phyloP scores from a whole-genome alignment of 2,888 invertebrate genomes.

The Julus scandinavius region DNA sequence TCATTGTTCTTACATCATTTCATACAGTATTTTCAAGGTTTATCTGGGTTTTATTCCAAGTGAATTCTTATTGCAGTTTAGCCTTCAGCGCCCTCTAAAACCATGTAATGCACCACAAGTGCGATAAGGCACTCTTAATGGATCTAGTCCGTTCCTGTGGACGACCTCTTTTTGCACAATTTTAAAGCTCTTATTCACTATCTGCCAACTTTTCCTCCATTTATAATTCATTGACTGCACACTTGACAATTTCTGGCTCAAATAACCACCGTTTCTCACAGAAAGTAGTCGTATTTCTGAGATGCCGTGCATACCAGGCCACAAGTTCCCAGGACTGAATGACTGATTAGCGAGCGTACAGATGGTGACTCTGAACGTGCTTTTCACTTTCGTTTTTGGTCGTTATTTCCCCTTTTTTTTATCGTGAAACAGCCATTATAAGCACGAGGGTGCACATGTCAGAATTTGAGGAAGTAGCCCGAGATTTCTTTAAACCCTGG shows the following conservation, averaged over 20 bases:
- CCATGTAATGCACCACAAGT: background rate
- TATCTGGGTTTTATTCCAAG: background rate
- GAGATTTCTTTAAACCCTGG: conserved; percentile 30
- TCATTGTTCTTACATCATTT: no score
- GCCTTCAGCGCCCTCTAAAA: background rate
- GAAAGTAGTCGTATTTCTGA: conserved; percentile 35
- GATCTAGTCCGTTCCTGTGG: background rate
- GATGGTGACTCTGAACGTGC: conserved; percentile 28
- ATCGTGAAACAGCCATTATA: background rate
- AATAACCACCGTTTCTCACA: conserved; percentile 46
- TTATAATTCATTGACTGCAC: conserved; percentile 42
- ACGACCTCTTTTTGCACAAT: conserved; percentile 1
- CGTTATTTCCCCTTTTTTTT: conserved; percentile 39
- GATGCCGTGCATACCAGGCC: conserved; percentile 41
- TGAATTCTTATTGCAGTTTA: background rate
- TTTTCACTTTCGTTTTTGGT: conserved; percentile 41
- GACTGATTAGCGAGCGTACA: conserved; percentile 40
- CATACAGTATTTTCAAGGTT: no score
- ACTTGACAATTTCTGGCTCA: conserved; percentile 45
- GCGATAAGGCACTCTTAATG: background rate
- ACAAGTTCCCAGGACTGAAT: conserved; percentile 45
- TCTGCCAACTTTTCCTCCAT: conserved; percentile 45
- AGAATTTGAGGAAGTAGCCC: background rate
- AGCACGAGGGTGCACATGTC: conserved; percentile 24
- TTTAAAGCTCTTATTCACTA: conserved; percentile 33